Evolutionary conservation across 2,888 invertebrate genomes (phyloP), one percentile per base, ranked within the genome.

Genomic region (Scotopteryx bipunctaria): DNA sequence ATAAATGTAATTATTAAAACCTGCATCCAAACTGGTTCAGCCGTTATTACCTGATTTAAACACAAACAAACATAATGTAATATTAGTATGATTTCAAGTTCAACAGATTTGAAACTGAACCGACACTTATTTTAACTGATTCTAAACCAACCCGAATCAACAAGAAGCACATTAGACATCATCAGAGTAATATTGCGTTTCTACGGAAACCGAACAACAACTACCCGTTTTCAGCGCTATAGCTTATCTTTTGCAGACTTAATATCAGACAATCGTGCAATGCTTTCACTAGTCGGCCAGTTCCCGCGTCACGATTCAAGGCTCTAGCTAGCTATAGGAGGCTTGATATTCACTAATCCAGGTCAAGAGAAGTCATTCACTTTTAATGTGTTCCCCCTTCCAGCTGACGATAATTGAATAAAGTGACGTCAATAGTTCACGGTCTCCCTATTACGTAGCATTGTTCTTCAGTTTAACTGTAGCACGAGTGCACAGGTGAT

Each of bases 251-350:
- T 45, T 45, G 49, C 48, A 58, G 58, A 58, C 62, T 52, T 48
- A 50, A 79, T 81, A 82, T 77, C 81, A 85, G 81, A 78, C 78
- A 81, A 79, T 76, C 77, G 79, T 77, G 75, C 73, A 81, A 76
- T 80, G 87, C 87, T 88, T 88, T 88, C 88, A 81, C 87, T 79
- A 73, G 69, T 63, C 75, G 69, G 74, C 73, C 73, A 78, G 82
- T 83, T 86, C 87, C 86, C 83, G 84, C 83, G 80, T 87, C 86
- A 89, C 87, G 83, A 83, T 83, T 81, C 88, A 87, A 86, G 87
- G 88, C 76, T 84, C 70, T 67, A 78, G 81, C 83, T 81, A 79
- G 47, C 48, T 48, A 69, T 81, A 76, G 75, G 75, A 73, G 70
- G 74, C 71, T 76, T 78, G 78, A 83, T 86, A 83, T 86, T 83